Conservation (phyloP, 2,797 vertebrate genomes). For the Hemitrygon akajei region DNA sequence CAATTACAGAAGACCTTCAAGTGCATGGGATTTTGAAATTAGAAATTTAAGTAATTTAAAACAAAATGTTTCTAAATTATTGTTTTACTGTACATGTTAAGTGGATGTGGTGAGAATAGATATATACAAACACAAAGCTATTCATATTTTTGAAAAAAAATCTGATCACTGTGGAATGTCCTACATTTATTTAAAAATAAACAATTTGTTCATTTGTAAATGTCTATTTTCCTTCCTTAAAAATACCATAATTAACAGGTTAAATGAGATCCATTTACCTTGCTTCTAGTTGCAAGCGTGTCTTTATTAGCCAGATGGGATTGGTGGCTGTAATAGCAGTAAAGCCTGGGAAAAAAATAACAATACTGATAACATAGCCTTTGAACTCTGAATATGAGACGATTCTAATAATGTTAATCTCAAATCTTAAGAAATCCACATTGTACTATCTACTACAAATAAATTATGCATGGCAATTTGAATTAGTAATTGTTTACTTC, state of each 20-base stretch:
- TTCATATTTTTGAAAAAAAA: no score
- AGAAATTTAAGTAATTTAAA: not conserved
- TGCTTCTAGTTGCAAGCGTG: slow-evolving; percentile 90
- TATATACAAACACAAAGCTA: no score
- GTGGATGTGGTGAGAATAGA: no score
- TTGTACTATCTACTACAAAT: not conserved
- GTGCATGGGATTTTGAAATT: no score
- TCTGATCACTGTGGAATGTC: not conserved
- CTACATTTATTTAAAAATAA: not conserved
- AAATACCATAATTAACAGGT: not conserved
- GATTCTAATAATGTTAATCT: not conserved
- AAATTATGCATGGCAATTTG: no score
- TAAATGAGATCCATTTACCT: slow-evolving; percentile 61
- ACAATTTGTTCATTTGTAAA: not conserved
- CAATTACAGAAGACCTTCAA: not conserved
- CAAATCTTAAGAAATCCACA: not conserved
- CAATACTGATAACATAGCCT: slow-evolving; percentile 40
- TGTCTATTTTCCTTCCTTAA: no score
- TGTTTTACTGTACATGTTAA: no score
- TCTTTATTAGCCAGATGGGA: slow-evolving; percentile 98
- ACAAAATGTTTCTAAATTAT: not conserved
- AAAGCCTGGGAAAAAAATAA: slow-evolving; percentile 79
- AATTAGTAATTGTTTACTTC: not conserved
- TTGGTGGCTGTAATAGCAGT: slow-evolving; percentile 86
- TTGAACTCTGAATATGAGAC: not conserved